A percentile compares a stretch with the other conserved stretches of the same genome.
These are phyloP conservation scores for Pachycephala philippinensis DNA, from an alignment of 2,113 vertebrate species.

Conservation along the genomic window DNA sequence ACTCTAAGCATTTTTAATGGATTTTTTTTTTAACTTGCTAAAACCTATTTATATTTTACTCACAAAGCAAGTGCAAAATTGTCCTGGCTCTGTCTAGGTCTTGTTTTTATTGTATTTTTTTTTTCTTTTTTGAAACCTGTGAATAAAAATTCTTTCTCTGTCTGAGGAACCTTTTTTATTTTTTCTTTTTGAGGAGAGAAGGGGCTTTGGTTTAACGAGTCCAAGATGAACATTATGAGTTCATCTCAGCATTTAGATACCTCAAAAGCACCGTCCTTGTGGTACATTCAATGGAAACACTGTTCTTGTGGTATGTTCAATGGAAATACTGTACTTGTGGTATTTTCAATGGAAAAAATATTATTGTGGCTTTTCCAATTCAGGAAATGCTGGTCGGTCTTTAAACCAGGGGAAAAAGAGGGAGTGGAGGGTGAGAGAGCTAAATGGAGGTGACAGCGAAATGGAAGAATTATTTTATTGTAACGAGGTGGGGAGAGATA, in stretches of 20 bases:
- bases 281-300: conserved; percentile 77
- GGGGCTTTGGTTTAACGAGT: conserved; percentile 70
- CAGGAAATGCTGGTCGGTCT: conserved; percentile 72
- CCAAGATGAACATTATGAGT: conserved; percentile 75
- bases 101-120: conserved; percentile 75
- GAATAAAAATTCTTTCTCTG: conserved; percentile 73
- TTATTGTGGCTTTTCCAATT: conserved; percentile 63
- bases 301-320: conserved; percentile 72
- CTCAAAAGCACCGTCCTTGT: conserved; percentile 72
- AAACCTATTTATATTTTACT: conserved; percentile 79
- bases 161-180: conserved; percentile 33
- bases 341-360: conserved; percentile 69
- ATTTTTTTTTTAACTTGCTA: conserved; percentile 69
- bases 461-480: conserved; percentile 62
- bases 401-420: conserved; percentile 53
- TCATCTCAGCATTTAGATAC: conserved; percentile 74
- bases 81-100: conserved; percentile 64
- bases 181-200: conserved; percentile 26
- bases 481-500: conserved; percentile 26
- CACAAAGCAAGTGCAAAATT: conserved; percentile 78
- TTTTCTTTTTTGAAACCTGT: conserved; percentile 26
- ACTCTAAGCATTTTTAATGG: conserved; percentile 71
- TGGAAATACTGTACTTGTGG: conserved; percentile 74
- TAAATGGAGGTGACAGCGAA: conserved; percentile 59
- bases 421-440: conserved; percentile 44